Evolutionary conservation across 2,888 invertebrate genomes (phyloP).

Genomic region (Drosophila ezoana): DNA sequence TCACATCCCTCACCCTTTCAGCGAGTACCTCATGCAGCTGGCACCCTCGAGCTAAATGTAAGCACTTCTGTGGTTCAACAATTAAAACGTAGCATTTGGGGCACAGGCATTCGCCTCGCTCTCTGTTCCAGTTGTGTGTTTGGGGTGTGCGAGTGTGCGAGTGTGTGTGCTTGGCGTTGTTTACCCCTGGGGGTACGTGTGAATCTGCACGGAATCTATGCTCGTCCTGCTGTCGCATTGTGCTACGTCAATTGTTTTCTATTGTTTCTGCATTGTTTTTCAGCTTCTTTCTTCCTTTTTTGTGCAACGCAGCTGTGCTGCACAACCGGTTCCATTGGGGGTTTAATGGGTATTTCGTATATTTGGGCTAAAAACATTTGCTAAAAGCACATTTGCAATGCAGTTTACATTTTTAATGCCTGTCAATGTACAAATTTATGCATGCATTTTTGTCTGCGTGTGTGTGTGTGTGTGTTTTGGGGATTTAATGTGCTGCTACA

Average conservation of each 20-base stretch:
- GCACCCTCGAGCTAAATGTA: constrained; percentile 56
- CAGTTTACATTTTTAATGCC: constrained; percentile 40
- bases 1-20: not conserved
- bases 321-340: not conserved
- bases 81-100: constrained; percentile 67
- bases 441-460: constrained; percentile 5
- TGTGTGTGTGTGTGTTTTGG: not conserved
- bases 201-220: constrained; percentile 59
- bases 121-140: constrained; percentile 6
- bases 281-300: constrained; percentile 1
- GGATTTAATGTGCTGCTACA: not conserved
- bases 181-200: constrained; percentile 70
- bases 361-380: constrained; percentile 17
- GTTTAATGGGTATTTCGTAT: constrained; percentile 36
- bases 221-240: constrained; percentile 43
- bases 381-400: constrained; percentile 29
- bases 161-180: constrained; percentile 51
- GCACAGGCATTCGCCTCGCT: constrained; percentile 4
- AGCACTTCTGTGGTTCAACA: constrained; percentile 75
- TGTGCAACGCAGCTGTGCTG: constrained; percentile 25
- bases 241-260: constrained; percentile 67
- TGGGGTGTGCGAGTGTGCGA: constrained; percentile 3
- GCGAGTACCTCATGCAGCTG: constrained; percentile 29
- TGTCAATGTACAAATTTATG: constrained; percentile 24
- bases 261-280: constrained; percentile 34